Conservation (phyloP, 37 sponge, comb jelly and placozoan species). For the Aplysina aerophoba region DNA sequence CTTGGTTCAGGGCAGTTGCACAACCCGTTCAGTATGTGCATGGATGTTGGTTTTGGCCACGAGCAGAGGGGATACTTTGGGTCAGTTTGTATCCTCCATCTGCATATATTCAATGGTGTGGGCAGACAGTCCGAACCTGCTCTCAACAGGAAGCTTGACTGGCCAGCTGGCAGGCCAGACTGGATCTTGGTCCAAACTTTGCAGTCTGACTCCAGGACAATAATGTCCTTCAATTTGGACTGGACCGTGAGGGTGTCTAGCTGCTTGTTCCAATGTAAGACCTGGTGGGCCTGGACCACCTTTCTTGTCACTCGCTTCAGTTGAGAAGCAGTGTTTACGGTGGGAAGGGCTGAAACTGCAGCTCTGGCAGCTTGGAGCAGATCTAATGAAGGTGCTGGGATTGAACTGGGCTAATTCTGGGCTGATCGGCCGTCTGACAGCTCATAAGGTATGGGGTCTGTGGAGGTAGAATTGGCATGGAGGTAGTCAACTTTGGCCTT, state of each 20-base stretch:
- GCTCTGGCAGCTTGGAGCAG: conserved; percentile 26
- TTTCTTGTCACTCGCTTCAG: not conserved
- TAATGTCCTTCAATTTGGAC: not conserved
- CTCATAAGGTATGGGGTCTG: not conserved
- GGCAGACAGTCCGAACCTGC: conserved; percentile 4
- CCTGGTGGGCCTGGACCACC: not conserved
- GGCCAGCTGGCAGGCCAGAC: conserved; percentile 5
- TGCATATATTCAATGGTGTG: not conserved
- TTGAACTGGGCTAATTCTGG: not conserved
- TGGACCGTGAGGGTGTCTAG: conserved; percentile 1
- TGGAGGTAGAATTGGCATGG: conserved; percentile 1
- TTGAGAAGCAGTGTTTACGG: not conserved
- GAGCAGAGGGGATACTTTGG: not conserved
- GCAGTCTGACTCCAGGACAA: not conserved
- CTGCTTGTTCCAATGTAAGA: not conserved
- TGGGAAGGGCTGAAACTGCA: not conserved
- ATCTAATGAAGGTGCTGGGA: conserved; percentile 4
- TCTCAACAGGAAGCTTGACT: conserved; percentile 8
- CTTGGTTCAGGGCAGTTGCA: conserved; percentile 4
- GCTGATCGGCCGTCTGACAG: not conserved
- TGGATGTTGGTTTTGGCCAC: not conserved
- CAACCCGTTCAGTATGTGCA: not conserved
- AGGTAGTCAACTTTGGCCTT: conserved; percentile 10
- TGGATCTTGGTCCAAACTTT: conserved; percentile 11
- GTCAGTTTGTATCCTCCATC: conserved; percentile 4